Percentiles rank a stretch among this genome's conserved stretches.
These are phyloP conservation scores for Drosophila mayaguana DNA, from an alignment of 2,888 invertebrate species.

Conservation along the genomic window DNA sequence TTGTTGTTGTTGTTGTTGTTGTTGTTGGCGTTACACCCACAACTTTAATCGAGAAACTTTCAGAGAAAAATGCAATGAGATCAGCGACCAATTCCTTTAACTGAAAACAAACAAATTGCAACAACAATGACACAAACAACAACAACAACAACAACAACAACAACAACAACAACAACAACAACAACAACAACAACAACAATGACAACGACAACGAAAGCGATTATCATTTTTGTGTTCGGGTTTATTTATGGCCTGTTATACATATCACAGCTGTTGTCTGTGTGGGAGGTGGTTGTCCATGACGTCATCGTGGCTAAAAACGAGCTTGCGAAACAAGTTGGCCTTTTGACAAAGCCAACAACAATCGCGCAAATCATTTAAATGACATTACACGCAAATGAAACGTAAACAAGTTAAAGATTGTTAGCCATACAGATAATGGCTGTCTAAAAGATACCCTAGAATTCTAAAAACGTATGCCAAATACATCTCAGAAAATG, in stretches of 20 bases:
- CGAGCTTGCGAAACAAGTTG: constrained; percentile 71
- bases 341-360: constrained; percentile 68
- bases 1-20: neutral
- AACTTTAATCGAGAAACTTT: constrained; percentile 46
- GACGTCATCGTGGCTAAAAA: constrained; percentile 65
- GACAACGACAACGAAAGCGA: constrained; percentile 31
- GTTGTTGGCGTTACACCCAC: constrained; percentile 34
- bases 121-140: constrained; percentile 28
- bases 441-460: constrained; percentile 35
- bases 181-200: constrained; percentile 20
- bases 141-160: constrained; percentile 19
- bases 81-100: constrained; percentile 60
- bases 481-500: neutral
- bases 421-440: neutral
- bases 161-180: constrained; percentile 26
- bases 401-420: constrained; percentile 53
- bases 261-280: constrained; percentile 52
- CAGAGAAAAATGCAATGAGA: constrained; percentile 67
- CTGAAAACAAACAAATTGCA: constrained; percentile 28
- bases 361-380: constrained; percentile 73
- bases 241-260: constrained; percentile 71
- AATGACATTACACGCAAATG: constrained; percentile 79
- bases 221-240: constrained; percentile 37
- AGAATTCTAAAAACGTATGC: neutral
- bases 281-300: constrained; percentile 69